Evolutionary conservation across 2,888 invertebrate species (phyloP).

Genomic region (Cataglyphis livida): DNA sequence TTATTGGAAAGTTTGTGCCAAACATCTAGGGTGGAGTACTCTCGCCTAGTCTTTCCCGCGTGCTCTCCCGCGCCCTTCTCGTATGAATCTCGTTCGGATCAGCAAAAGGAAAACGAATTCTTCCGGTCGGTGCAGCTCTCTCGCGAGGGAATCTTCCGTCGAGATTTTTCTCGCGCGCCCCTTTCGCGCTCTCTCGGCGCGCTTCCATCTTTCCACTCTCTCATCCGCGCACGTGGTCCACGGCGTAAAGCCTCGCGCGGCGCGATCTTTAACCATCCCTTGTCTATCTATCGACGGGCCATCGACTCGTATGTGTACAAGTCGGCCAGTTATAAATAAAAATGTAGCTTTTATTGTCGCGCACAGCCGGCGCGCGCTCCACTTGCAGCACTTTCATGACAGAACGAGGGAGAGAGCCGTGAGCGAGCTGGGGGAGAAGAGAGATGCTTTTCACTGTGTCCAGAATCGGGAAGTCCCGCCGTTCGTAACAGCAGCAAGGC

Average conservation of each 20-base stretch:
- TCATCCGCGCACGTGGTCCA: constrained; percentile 18
- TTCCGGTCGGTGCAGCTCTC: constrained; percentile 48
- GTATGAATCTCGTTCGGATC: constrained; percentile 20
- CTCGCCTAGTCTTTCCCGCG: not conserved
- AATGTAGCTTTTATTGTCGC: constrained; percentile 79
- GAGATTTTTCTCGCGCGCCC: constrained; percentile 47
- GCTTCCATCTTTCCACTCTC: constrained; percentile 62
- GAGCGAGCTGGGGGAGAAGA: constrained; percentile 50
- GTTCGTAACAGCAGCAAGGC: constrained; percentile 6
- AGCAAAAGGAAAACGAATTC: constrained; percentile 59
- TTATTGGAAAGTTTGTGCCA: constrained; percentile 37
- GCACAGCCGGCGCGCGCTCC: constrained; percentile 74
- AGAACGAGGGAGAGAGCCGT: constrained; percentile 70
- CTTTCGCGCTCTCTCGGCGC: constrained; percentile 46
- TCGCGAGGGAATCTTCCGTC: constrained; percentile 33
- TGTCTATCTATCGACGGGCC: constrained; percentile 42
- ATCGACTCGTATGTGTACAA: constrained; percentile 60
- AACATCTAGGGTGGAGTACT: constrained; percentile 37
- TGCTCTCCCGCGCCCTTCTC: not conserved
- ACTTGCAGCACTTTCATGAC: constrained; percentile 82
- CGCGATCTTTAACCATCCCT: not conserved
- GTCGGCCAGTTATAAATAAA: constrained; percentile 81
- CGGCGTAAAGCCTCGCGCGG: not conserved
- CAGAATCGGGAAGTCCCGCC: constrained; percentile 53
- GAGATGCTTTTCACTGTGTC: constrained; percentile 55